Percentiles rank a stretch among this genome's conserved stretches.
Evolutionary conservation across 2,888 invertebrate species (phyloP).

Genomic region (Halocaridina rubra): DNA sequence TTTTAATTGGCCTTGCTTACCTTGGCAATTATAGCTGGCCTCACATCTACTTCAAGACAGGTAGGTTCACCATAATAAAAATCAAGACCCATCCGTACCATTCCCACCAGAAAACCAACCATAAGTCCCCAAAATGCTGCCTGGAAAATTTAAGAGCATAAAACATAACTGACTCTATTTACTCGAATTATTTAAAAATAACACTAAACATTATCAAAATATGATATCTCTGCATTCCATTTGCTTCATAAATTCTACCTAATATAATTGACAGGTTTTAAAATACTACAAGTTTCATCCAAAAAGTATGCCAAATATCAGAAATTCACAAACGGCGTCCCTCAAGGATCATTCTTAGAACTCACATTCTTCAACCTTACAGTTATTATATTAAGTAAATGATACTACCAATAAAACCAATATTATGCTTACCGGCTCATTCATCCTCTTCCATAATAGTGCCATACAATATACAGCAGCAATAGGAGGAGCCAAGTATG

Average conservation of each 20-base stretch:
- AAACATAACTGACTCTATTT: not conserved
- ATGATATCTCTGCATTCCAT: not conserved
- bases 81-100: conserved; percentile 69
- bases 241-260: not conserved
- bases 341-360: no score
- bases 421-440: conserved; percentile 67
- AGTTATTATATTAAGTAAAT: no score
- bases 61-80: conserved; percentile 68
- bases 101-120: conserved; percentile 69
- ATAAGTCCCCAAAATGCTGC: conserved; percentile 71
- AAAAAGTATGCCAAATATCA: not conserved
- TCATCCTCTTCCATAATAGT: conserved; percentile 68
- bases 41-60: conserved; percentile 69
- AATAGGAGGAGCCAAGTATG: conserved; percentile 69
- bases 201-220: not conserved
- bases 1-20: conserved; percentile 7
- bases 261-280: not conserved
- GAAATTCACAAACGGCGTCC: no score
- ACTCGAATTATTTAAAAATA: not conserved
- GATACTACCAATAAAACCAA: not conserved
- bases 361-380: no score
- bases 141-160: conserved; percentile 64
- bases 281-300: not conserved
- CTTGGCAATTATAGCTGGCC: conserved; percentile 68
- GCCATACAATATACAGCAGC: conserved; percentile 68